Conservation (phyloP, 2,113 vertebrate species). For the Misgurnus mizolepis region DNA sequence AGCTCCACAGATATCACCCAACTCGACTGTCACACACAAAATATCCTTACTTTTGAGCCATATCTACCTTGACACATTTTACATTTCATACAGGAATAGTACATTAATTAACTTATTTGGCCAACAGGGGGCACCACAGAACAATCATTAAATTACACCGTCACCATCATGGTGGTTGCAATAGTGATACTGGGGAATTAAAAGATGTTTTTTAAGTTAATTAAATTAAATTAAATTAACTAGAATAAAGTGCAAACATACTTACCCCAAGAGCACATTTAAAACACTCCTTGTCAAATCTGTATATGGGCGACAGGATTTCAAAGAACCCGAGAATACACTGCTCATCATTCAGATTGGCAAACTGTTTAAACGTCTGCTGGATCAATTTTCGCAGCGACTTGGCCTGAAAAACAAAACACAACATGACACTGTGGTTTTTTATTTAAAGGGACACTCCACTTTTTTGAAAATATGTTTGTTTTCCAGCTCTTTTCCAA, state of each 20-base stretch:
- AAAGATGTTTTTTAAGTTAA: background rate
- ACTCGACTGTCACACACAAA: conserved; percentile 80
- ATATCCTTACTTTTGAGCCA: background rate
- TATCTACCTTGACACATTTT: too few relatives aligned
- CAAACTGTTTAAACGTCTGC: conserved; percentile 96
- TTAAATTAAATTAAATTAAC: background rate
- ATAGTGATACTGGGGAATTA: background rate
- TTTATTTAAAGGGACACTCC: background rate
- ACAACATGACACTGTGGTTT: background rate
- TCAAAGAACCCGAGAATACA: conserved; percentile 99
- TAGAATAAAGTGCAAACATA: background rate
- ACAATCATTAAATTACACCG: background rate
- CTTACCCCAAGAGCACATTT: conserved; percentile 96
- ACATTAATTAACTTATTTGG: background rate
- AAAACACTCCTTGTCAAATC: conserved; percentile 98
- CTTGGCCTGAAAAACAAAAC: conserved; percentile 81
- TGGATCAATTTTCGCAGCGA: conserved; percentile 95
- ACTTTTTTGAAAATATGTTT: too few relatives aligned
- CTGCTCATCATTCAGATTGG: conserved; percentile 95
- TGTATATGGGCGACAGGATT: conserved; percentile 92
- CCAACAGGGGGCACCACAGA: conserved; percentile 46
- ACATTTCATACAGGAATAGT: background rate
- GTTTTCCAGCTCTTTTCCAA: too few relatives aligned
- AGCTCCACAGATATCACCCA: conserved; percentile 98
- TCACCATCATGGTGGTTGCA: background rate